Percentiles rank a stretch among this genome's conserved stretches.
These are phyloP conservation scores for Tapera naevia DNA, from an alignment of 2,797 vertebrate species.

Conservation along the genomic window DNA sequence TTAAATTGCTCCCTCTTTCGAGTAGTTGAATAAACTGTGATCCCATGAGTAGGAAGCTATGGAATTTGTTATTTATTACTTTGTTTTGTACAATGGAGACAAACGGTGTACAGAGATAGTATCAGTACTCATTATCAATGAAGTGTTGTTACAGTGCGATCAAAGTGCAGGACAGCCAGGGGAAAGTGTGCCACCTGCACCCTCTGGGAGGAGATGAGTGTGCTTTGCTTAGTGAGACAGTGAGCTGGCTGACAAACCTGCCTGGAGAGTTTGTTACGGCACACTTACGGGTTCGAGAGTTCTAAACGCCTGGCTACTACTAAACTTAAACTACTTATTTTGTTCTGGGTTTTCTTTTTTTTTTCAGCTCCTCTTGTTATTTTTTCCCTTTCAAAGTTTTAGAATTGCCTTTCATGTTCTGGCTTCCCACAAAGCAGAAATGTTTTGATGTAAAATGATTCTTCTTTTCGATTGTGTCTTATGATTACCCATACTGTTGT, in stretches of 20 bases:
- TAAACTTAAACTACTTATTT: not conserved
- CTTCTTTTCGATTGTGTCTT: not conserved
- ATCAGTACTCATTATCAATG: not conserved
- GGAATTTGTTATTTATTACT: not conserved
- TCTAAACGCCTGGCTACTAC: not conserved
- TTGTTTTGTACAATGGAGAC: not conserved
- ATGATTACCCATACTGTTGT: not conserved
- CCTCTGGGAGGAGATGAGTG: accelerated
- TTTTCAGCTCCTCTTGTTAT: not conserved
- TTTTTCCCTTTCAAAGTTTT: not conserved
- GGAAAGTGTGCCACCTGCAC: not conserved
- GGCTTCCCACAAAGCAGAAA: not conserved
- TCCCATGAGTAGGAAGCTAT: not conserved
- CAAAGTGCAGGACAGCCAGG: conserved; percentile 54
- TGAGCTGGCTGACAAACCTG: not conserved
- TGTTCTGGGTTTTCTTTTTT: not conserved
- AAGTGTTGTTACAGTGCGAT: not conserved
- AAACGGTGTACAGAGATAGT: not conserved
- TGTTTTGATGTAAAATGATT: not conserved
- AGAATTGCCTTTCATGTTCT: not conserved
- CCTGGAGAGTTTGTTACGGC: not conserved
- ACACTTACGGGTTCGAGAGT: not conserved
- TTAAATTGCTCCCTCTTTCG: not conserved
- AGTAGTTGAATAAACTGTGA: not conserved
- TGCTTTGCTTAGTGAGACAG: not conserved